Evolutionary conservation across 2,113 vertebrate genomes (phyloP).

Genomic region (Morone saxatilis): DNA sequence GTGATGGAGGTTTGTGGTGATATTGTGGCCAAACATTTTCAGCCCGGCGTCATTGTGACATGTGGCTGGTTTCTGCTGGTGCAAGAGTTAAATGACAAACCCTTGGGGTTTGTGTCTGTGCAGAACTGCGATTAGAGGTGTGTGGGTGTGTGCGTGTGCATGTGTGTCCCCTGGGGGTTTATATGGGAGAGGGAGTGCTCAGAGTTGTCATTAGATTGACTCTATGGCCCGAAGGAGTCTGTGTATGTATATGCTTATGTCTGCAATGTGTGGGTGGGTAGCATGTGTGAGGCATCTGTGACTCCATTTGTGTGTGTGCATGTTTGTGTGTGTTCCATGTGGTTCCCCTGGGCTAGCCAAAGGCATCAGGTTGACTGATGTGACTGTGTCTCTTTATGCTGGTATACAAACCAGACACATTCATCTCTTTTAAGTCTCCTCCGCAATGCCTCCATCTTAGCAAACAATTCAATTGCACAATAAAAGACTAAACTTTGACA

Average conservation of each 20-base stretch:
- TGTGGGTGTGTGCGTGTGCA: conserved; percentile 57
- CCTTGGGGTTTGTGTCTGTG: conserved; percentile 72
- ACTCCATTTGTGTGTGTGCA: conserved; percentile 25
- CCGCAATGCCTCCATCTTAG: background rate
- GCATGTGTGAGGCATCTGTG: conserved; percentile 61
- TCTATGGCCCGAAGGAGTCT: conserved; percentile 50
- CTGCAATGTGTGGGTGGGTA: conserved; percentile 11
- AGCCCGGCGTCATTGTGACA: conserved; percentile 44
- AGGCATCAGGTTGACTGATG: conserved; percentile 52
- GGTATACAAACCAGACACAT: conserved; percentile 55
- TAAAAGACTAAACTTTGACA: conserved; percentile 46
- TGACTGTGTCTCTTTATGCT: conserved; percentile 38
- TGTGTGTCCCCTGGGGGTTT: conserved; percentile 63
- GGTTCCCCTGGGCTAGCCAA: conserved; percentile 40
- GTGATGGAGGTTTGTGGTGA: background rate
- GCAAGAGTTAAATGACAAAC: conserved; percentile 85
- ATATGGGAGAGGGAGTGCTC: conserved; percentile 48
- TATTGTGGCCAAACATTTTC: conserved; percentile 24
- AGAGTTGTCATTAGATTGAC: conserved; percentile 75
- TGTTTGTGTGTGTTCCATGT: conserved; percentile 51
- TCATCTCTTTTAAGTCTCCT: conserved; percentile 35
- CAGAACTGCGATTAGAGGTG: conserved; percentile 75
- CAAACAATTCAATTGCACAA: conserved; percentile 41
- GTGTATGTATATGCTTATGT: conserved; percentile 19
- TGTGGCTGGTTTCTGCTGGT: conserved; percentile 82